Conservation (phyloP, 2,113 vertebrate species). For the Nothocercus nigrocapillus region DNA sequence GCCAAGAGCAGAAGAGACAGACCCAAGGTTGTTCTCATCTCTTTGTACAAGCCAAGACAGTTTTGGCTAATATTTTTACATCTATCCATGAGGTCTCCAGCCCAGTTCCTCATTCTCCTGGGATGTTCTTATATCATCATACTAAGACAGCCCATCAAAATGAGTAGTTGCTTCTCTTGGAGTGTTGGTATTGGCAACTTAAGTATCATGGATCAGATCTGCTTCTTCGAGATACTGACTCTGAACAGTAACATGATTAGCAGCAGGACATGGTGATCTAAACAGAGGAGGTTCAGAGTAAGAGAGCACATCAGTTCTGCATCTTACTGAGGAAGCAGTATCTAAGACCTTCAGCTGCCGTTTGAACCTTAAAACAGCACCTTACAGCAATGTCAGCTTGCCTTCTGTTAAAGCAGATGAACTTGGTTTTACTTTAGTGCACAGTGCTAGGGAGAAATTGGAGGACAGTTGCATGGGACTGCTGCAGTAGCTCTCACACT, state of each 20-base stretch:
- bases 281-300: not conserved
- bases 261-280: not conserved
- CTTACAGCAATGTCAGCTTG: not conserved
- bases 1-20: constrained; percentile 19
- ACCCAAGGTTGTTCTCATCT: constrained; percentile 32
- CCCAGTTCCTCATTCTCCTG: constrained; percentile 5
- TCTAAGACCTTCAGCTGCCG: not conserved
- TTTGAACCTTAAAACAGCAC: not conserved
- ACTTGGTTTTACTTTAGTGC: not conserved
- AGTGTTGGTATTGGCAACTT: not conserved
- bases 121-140: not conserved
- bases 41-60: not conserved
- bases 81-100: not conserved
- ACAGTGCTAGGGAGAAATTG: not conserved
- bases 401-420: not conserved
- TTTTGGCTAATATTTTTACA: constrained; percentile 18
- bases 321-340: not conserved
- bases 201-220: not conserved
- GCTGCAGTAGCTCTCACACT: not conserved
- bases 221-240: not conserved
- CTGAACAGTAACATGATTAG: not conserved
- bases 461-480: not conserved
- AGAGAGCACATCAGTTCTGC: not conserved
- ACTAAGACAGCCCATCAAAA: not conserved
- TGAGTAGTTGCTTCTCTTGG: not conserved